Conservation (phyloP, 2,113 vertebrate species). For the Cyanoderma ruficeps region DNA sequence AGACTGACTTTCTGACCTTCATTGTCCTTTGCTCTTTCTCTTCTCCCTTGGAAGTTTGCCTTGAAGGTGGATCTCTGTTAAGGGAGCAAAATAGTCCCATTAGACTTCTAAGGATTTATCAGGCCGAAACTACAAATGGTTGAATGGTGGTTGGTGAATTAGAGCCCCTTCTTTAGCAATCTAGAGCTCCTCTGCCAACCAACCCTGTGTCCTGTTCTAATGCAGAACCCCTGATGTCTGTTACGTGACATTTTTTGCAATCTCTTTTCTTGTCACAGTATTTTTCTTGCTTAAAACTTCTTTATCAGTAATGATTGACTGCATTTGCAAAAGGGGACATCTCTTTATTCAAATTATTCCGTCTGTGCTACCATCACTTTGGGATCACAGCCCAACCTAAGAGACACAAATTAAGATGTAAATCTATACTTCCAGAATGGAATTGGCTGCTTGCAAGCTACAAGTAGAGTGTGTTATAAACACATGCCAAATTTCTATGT, state of each 20-base stretch:
- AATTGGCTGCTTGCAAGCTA: not conserved
- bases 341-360: not conserved
- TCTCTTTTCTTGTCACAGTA: not conserved
- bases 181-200: not conserved
- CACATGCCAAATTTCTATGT: not conserved
- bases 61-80: not conserved
- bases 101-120: not conserved
- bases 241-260: not conserved
- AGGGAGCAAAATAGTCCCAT: not conserved
- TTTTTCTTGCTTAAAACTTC: not conserved
- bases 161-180: not conserved
- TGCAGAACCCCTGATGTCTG: not conserved
- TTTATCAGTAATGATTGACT: not conserved
- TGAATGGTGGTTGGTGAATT: not conserved
- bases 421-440: not conserved
- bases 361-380: not conserved
- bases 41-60: not conserved
- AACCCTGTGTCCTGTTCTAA: not conserved
- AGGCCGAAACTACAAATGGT: not conserved
- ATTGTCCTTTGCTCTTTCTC: not conserved
- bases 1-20: not conserved
- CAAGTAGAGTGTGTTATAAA: not conserved
- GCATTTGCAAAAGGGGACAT: not conserved
- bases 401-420: not conserved
- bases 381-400: not conserved